phyloP scores from a whole-genome alignment of 2,888 invertebrate species.

The Alviniconcha strummeri region DNA sequence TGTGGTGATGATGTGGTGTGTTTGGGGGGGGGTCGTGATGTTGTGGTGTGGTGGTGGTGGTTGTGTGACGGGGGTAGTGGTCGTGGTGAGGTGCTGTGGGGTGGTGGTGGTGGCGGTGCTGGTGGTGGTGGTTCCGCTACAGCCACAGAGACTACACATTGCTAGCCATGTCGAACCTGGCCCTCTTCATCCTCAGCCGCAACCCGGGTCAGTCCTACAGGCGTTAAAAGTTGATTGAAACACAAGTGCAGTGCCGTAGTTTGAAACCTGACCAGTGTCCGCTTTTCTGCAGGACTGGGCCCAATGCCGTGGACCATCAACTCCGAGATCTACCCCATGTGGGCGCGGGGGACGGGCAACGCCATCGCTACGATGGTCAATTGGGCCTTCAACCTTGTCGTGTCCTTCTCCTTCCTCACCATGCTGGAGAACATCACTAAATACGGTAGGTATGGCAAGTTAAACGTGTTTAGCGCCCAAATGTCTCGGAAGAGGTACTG shows the following conservation, averaged over 20 bases:
- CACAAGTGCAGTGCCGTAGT: too few species aligned
- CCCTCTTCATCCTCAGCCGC: conserved; percentile 75
- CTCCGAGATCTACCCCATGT: conserved; percentile 77
- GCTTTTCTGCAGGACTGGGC: conserved; percentile 73
- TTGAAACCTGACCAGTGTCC: conserved; percentile 20
- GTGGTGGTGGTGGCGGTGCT: neutral
- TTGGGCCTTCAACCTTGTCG: conserved; percentile 76
- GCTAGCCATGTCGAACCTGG: conserved; percentile 73
- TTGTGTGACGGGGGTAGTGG: neutral
- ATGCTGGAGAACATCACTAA: conserved; percentile 73
- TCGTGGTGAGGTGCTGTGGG: neutral
- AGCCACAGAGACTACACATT: conserved; percentile 74
- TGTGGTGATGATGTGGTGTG: too few species aligned
- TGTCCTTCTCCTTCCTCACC: conserved; percentile 76
- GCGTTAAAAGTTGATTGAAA: too few species aligned
- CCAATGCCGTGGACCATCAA: conserved; percentile 78
- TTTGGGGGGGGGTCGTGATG: too few species aligned
- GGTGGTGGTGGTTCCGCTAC: conserved; percentile 50
- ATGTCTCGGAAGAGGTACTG: too few species aligned
- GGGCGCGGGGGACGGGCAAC: conserved; percentile 76
- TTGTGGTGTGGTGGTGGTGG: too few species aligned
- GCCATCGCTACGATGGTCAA: conserved; percentile 75
- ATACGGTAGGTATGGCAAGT: conserved; percentile 69
- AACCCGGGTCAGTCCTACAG: too few species aligned
- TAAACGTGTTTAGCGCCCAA: too few species aligned